phyloP scores from a whole-genome alignment of 2,797 vertebrate genomes.

The Sebastes nivosus region DNA sequence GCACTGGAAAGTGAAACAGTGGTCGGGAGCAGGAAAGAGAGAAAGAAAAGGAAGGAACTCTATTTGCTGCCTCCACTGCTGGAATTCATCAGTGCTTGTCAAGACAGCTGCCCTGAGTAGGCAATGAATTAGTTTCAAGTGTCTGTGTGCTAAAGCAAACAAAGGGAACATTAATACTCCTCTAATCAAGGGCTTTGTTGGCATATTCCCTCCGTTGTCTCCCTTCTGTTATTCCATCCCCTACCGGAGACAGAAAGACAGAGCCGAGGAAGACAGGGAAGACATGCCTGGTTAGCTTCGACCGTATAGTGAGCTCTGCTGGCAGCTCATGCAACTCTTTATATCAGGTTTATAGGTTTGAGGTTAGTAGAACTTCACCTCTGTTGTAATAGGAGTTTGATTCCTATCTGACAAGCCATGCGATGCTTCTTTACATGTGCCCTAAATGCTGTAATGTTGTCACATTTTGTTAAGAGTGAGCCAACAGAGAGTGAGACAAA shows the following conservation, averaged over 20 bases:
- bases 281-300: conserved; percentile 17
- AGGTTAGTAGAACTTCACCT: background rate
- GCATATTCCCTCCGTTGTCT: conserved; percentile 71
- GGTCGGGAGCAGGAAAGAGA: conserved; percentile 52
- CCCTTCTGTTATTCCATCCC: conserved; percentile 66
- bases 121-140: conserved; percentile 81
- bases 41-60: conserved; percentile 55
- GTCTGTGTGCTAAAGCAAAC: conserved; percentile 78
- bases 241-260: conserved; percentile 35
- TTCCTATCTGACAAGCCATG: background rate
- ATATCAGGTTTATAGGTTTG: conserved; percentile 12
- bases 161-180: conserved; percentile 76
- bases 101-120: conserved; percentile 76
- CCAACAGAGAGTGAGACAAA: background rate
- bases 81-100: conserved; percentile 80
- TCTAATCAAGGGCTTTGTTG: conserved; percentile 77
- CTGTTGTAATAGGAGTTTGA: background rate
- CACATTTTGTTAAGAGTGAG: conserved; percentile 9
- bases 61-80: conserved; percentile 73
- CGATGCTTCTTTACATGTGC: background rate
- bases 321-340: background rate
- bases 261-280: conserved; percentile 16
- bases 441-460: background rate
- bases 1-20: conserved; percentile 67
- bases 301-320: background rate